Evolutionary conservation across 2,113 vertebrate genomes (phyloP).

Genomic region (Orcinus orca): DNA sequence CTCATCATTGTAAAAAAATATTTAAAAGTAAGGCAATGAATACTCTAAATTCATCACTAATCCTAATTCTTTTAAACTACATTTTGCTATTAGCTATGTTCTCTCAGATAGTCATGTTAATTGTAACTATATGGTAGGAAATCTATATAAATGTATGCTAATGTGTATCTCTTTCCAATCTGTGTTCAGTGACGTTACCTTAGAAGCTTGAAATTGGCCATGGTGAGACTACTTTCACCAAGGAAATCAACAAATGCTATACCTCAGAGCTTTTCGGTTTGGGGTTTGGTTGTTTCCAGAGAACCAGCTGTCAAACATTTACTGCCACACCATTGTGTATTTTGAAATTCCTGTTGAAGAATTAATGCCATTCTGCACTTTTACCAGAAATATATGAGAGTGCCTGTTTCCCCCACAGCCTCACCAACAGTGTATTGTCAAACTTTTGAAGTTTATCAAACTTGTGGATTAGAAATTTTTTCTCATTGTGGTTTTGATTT

Average conservation of each 20-base stretch:
- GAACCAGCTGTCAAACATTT: not conserved
- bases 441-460: not conserved
- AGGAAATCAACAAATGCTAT: not conserved
- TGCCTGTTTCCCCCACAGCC: not conserved
- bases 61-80: not conserved
- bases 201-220: not conserved
- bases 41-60: not conserved
- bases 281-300: not conserved
- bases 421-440: not conserved
- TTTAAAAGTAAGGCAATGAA: not conserved
- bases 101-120: not conserved
- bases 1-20: not conserved
- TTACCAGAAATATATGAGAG: not conserved
- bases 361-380: not conserved
- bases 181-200: not conserved
- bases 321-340: not conserved
- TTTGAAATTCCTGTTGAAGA: not conserved
- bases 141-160: not conserved
- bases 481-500: not conserved
- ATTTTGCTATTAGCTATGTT: not conserved
- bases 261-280: not conserved
- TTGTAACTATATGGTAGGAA: not conserved
- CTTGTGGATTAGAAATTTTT: not conserved
- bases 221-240: not conserved
- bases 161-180: not conserved